Percentiles rank a stretch among this genome's conserved stretches.
Conservation (phyloP, 2,888 invertebrate genomes). For the Hofmannophila pseudospretella region DNA sequence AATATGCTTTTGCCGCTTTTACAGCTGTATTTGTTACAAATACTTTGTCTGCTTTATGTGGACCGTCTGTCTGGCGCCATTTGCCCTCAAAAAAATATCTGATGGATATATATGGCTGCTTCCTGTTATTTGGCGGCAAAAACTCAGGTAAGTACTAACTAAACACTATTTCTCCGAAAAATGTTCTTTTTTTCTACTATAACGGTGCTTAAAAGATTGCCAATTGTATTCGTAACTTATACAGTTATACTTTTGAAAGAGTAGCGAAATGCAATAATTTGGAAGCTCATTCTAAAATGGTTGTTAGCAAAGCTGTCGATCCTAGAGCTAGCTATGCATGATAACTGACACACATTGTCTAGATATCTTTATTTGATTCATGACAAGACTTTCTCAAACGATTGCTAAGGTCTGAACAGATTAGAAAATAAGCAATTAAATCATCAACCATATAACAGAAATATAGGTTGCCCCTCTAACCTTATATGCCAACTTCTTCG, state of each 20-base stretch:
- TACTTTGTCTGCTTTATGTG: constrained; percentile 1
- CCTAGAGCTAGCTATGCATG: constrained; percentile 17
- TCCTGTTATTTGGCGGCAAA: constrained; percentile 40
- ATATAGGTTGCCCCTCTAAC: too few relatives aligned
- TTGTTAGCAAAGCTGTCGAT: constrained; percentile 13
- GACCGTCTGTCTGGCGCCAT: constrained; percentile 14
- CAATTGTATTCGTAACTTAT: constrained; percentile 15
- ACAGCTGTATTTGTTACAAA: constrained; percentile 27
- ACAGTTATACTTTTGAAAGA: not conserved
- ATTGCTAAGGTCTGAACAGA: too few relatives aligned
- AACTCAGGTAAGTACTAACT: constrained; percentile 38
- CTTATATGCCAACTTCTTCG: too few relatives aligned
- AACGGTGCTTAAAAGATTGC: constrained; percentile 22
- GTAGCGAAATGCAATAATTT: constrained; percentile 9
- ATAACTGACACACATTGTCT: constrained; percentile 6
- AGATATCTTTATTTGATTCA: too few relatives aligned
- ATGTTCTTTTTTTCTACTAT: constrained; percentile 31
- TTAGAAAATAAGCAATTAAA: too few relatives aligned
- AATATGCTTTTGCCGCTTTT: constrained; percentile 18
- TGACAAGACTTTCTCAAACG: too few relatives aligned
- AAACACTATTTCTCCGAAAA: constrained; percentile 30
- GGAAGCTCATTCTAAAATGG: constrained; percentile 15
- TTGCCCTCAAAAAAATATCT: constrained; percentile 15
- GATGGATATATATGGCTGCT: constrained; percentile 35
- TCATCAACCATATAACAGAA: too few relatives aligned